Percentiles rank a stretch among this genome's conserved stretches.
phyloP scores from a whole-genome alignment of 2,113 vertebrate genomes.

The Furnarius figulus region DNA sequence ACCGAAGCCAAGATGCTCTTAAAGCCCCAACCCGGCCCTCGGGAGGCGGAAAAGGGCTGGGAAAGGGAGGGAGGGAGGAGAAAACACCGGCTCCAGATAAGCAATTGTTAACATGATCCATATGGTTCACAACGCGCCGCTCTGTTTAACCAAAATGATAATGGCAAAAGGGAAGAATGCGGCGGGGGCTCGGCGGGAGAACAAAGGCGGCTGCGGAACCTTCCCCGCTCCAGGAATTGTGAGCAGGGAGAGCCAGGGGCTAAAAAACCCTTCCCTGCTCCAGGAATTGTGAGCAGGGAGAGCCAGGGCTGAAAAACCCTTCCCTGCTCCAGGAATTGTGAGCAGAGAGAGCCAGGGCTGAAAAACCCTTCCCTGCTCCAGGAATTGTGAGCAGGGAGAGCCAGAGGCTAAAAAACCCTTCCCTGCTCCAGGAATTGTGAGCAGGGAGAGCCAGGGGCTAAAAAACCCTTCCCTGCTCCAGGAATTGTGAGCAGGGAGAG shows the following conservation, averaged over 20 bases:
- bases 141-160: conserved; percentile 81
- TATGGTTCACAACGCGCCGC: conserved; percentile 74
- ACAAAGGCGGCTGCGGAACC: conserved; percentile 71
- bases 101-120: conserved; percentile 83
- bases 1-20: not conserved
- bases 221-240: conserved; percentile 56
- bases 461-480: not conserved
- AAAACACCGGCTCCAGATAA: conserved; percentile 69
- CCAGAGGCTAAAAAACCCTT: not conserved
- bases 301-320: not conserved
- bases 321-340: not conserved
- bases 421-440: not conserved
- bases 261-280: not conserved
- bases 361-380: not conserved
- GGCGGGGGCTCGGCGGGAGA: conserved; percentile 44
- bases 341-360: accelerated
- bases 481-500: too few species aligned
- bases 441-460: not conserved
- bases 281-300: not conserved
- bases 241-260: not conserved
- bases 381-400: not conserved
- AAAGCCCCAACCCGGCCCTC: not conserved
- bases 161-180: conserved; percentile 78
- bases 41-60: not conserved
- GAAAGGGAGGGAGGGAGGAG: conserved; percentile 18